Base-by-base conservation (phyloP, 1,140 invertebrate genomes). In the Colletes gigas region DNA sequence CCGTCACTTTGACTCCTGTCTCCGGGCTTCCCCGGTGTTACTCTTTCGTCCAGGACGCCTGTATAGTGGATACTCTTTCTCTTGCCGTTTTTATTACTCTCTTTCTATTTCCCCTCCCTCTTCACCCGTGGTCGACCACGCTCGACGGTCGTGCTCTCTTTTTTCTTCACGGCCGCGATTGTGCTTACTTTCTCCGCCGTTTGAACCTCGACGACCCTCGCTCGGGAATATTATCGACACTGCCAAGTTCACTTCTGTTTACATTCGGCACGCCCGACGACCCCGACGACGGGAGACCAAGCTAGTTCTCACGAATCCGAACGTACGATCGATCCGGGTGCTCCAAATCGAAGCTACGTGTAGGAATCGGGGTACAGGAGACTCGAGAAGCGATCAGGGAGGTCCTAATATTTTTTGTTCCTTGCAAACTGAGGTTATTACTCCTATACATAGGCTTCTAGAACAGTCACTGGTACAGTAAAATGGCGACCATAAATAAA, bases 211-310 rank as follows among this genome's bases (percentile, higher is more conserved):
- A 21, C 84, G 83, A 85, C 83, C 83, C 83, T 50, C 70, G 19
- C 50, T 65, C 74, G 68, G 73, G 63, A 78, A 78, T 78, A 85
- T 86, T 85, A 85, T 86, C 83, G 74, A 57, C 79, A 86, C 83
- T 82, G 79, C 83, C 84, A 86, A 86, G 84, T 86, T 85, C 84
- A 86, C 59, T 85, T 82, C 70, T 86, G 84, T 86, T 86, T 86
- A 85, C 83, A 82, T 85, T 85, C 79, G 65, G 17, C 67, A 78
- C 30, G 63, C 63, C 65, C 59, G 12, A 80, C 57, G 57, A 65
- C 41, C 39, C 65, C 30, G 17, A 17, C 52, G 41, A 44, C 30
- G 67, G 52, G 17, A 30, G 41, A 63, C 15, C 21, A 17, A 15
- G 50, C 71, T 10, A 41, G 74, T 62, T 57, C 47, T 83, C 70